Percentiles rank a stretch among this genome's conserved stretches.
phyloP scores from a whole-genome alignment of 2,113 vertebrate genomes.

The Ceyx cyanopectus region DNA sequence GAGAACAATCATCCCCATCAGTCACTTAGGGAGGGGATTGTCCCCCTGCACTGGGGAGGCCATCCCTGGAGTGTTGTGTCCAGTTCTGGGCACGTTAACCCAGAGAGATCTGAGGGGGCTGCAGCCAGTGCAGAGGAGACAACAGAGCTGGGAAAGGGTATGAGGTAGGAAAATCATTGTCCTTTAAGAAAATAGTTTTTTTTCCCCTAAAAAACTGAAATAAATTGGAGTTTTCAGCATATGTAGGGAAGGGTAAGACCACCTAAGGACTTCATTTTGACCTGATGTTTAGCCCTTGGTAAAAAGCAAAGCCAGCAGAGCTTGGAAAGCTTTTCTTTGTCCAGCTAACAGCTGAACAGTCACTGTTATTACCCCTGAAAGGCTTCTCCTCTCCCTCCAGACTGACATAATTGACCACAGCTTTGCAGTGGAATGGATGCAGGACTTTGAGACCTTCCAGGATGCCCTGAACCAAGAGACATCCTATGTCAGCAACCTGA shows the following conservation, averaged over 20 bases:
- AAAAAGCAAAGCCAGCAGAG: neutral
- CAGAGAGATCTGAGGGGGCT: too few species aligned
- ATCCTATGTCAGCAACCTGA: constrained; percentile 93
- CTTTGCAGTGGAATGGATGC: constrained; percentile 99
- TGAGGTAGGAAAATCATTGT: neutral
- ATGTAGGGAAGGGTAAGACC: neutral
- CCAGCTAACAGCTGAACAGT: neutral
- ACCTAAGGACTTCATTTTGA: neutral
- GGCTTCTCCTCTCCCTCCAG: constrained; percentile 69
- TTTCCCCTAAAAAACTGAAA: neutral
- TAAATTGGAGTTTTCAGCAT: neutral
- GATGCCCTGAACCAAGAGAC: constrained; percentile 96
- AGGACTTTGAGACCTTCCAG: constrained; percentile 96
- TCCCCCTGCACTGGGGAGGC: too few species aligned
- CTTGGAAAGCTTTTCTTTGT: neutral
- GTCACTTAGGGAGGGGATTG: too few species aligned
- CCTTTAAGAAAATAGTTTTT: neutral
- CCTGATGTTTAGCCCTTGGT: neutral
- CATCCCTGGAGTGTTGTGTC: too few species aligned
- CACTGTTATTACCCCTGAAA: neutral
- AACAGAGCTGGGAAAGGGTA: neutral
- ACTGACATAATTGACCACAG: constrained; percentile 96
- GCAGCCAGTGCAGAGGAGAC: too few species aligned
- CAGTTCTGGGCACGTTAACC: too few species aligned
- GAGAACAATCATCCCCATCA: too few species aligned